Base-by-base conservation (phyloP, 2,888 invertebrate genomes). In the Hybos culiciformis region DNA sequence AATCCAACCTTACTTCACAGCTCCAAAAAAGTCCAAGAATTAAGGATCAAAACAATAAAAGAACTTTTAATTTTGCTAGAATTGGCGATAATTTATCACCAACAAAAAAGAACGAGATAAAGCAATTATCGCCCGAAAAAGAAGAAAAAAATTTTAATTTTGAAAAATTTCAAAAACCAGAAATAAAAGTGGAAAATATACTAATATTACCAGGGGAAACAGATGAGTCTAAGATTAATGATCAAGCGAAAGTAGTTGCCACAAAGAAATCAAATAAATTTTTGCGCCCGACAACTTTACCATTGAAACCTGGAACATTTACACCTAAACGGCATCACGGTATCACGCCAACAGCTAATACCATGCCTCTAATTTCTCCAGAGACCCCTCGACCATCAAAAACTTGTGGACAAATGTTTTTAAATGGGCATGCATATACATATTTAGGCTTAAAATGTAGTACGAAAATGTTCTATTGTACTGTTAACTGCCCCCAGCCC, bases 401-500 rank as follows among this genome's bases (percentile, higher is more conserved):
- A 61, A 83, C 86, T 23, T 90, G 87, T 58, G 84, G 86, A 34
- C 90, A 92, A 62, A 74, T 90, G 45, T 87, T 85, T 65, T 70
- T 90, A 46, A 88, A 91, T 60, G 91, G 91, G 26, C 87, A 88
- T 59, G 88, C 90, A 32, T 92, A 91, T 62, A 91, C 91, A 37
- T 88, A 90, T 65, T 68, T 92, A 55, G 91, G 88, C 1, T 70
- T 92, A 45, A 92, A 92, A 66, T 85, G 87, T 62, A 88, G 90
- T 18, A 90, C 91, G 2, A 80, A 85, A 61, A 80, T 84, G 45
- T 91, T 88, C 54, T 96, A 90, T 64, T 94, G 94, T 58, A 92
- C 92, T 2, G 74, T 93, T 39, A 90, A 91, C 63, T 80, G 90
- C 52, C 86, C 91, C 1, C 94, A 96, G 61, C 94, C 96, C 2